A percentile compares a stretch with the other conserved stretches of the same genome.
Evolutionary conservation across 2,113 vertebrate genomes (phyloP).

Genomic region (Thermophis baileyi): DNA sequence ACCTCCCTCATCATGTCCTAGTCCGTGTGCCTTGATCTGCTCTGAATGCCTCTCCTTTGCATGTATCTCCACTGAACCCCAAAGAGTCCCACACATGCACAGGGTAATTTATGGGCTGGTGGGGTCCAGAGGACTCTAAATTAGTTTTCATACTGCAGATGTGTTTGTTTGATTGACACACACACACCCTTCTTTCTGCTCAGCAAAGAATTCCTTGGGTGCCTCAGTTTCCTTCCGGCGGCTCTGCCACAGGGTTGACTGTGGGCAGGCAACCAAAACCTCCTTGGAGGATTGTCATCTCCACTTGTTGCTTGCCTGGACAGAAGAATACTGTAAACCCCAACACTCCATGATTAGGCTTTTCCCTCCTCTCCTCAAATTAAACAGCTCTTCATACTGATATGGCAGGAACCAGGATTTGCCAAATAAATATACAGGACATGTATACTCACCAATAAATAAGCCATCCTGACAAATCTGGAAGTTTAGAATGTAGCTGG

Average conservation of each 20-base stretch:
- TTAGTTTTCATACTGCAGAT: background rate
- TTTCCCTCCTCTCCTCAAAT: background rate
- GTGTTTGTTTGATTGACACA: background rate
- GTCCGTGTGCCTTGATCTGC: background rate
- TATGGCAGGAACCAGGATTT: background rate
- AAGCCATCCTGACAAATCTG: background rate
- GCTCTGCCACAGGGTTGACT: background rate
- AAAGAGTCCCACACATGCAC: background rate
- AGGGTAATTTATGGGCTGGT: background rate
- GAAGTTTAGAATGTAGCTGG: background rate
- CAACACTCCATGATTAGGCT: background rate
- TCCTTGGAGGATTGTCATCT: background rate
- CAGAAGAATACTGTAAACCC: background rate
- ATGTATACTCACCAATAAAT: background rate
- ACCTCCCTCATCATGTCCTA: background rate
- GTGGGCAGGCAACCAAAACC: background rate
- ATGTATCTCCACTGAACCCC: background rate
- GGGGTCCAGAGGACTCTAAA: background rate
- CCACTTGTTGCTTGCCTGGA: background rate
- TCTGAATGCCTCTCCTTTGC: background rate
- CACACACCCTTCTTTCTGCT: background rate
- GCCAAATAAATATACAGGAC: background rate
- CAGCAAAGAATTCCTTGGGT: background rate
- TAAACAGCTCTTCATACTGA: background rate
- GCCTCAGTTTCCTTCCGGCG: background rate